Base-by-base conservation (phyloP, 1,140 invertebrate species). In the Drosophila bipectinata region DNA sequence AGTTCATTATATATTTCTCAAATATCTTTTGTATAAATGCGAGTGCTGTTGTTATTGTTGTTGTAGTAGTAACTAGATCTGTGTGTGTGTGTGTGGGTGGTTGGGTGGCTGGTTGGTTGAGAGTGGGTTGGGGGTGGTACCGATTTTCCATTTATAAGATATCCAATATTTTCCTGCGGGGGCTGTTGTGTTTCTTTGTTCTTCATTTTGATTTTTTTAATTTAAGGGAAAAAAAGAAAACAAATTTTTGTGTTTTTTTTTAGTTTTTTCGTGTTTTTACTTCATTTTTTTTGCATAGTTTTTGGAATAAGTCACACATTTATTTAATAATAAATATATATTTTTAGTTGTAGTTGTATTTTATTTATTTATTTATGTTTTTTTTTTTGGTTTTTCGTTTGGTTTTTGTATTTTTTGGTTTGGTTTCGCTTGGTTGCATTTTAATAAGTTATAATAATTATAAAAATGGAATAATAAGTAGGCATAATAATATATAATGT, bases 401-500 rank as follows among this genome's bases (percentile, higher is more conserved):
- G 54, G 8, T 41, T 52, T 57, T 41, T 30, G 10, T 7, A 39
- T 66, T 59, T 51, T 53, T 54, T 62, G 47, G 39, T 53, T 68
- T 58, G 18, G 32, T 57, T 66, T 69, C 58, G 59, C 41, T 76
- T 83, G 48, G 64, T 63, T 85, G 79, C 72, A 68, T 82, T 77
- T 67, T 48, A 72, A 78, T 88, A 88, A 88, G 83, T 82, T 88
- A 73, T 88, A 88, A 88, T 88, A 88, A 88, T 88, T 83, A 83
- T 88, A 88, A 88, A 88, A 88, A 88, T 88, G 83, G 83, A 88
- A 88, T 88, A 85, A 85, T 85, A 85, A 85, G 82, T 85, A 85
- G 82, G 82, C 82, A 81, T 85, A 85, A 87, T 88, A 87, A 87
- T 87, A 79, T 81, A 83, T 82, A 85, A 85, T 84, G 30, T 85